A percentile compares a stretch with the other conserved stretches of the same genome.
Evolutionary conservation across 2,888 invertebrate species (phyloP).

Genomic region (Andrena marginata): DNA sequence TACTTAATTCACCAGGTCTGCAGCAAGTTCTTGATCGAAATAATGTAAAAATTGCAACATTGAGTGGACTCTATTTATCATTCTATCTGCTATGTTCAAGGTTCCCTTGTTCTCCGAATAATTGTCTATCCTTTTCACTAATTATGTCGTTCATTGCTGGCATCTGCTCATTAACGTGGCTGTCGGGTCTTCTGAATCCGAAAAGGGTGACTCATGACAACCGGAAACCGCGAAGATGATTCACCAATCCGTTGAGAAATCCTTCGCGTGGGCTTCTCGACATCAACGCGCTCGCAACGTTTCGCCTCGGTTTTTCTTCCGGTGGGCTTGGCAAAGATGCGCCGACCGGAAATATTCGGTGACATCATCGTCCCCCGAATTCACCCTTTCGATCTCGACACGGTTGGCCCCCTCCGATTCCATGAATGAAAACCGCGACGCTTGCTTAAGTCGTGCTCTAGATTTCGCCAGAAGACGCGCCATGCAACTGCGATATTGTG

Average conservation of each 20-base stretch:
- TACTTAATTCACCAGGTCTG: background rate
- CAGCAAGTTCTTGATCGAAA: background rate
- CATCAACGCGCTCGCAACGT: conserved; percentile 2
- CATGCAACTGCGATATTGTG: conserved; percentile 3
- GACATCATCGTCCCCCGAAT: conserved; percentile 43
- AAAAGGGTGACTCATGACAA: conserved; percentile 35
- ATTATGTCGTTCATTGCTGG: background rate
- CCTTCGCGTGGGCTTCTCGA: conserved; percentile 16
- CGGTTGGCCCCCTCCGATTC: conserved; percentile 1
- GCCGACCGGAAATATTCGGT: conserved; percentile 26
- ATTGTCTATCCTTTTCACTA: background rate
- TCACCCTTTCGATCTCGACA: conserved; percentile 5
- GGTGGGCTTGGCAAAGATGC: conserved; percentile 26
- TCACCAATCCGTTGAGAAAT: conserved; percentile 61
- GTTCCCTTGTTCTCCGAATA: background rate
- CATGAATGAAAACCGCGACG: conserved; percentile 22
- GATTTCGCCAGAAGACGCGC: conserved; percentile 26
- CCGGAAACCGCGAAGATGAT: conserved; percentile 61
- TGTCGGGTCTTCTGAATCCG: conserved; percentile 5
- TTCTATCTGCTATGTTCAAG: background rate
- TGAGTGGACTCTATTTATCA: background rate
- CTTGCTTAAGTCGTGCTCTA: conserved; percentile 6
- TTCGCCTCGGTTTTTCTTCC: conserved; percentile 34
- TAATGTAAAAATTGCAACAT: background rate
- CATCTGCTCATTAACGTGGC: background rate